These are phyloP conservation scores for Baronia brevicornis DNA, from an alignment of 2,888 invertebrate genomes.

Conservation along the genomic window DNA sequence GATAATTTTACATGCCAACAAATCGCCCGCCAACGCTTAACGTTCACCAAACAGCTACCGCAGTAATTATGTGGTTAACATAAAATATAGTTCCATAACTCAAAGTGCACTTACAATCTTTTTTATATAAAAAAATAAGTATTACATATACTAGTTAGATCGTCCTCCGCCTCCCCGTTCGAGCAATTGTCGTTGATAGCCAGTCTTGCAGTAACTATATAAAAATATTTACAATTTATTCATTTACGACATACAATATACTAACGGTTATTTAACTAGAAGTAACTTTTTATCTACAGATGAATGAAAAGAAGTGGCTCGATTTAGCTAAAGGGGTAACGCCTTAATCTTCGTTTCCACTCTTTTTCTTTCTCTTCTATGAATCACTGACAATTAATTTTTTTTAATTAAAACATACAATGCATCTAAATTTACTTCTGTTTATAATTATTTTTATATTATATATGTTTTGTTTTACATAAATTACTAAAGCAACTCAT, in stretches of 20 bases:
- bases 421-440: no score
- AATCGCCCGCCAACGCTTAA: conserved; percentile 8
- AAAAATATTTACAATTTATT: conserved; percentile 71
- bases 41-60: conserved; percentile 24
- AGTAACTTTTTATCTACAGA: conserved; percentile 68
- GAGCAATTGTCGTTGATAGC: conserved; percentile 57
- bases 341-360: no score
- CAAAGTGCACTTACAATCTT: conserved; percentile 72
- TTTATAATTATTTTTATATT: no score
- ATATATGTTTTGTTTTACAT: no score
- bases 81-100: conserved; percentile 63
- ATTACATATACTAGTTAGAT: conserved; percentile 54
- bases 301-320: conserved; percentile 41
- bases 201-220: conserved; percentile 62
- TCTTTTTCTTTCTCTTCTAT: conserved; percentile 12
- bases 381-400: conserved; percentile 7
- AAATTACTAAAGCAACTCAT: no score
- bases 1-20: conserved; percentile 7
- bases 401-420: no score
- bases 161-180: conserved; percentile 41
- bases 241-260: conserved; percentile 65
- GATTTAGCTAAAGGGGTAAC: conserved; percentile 43
- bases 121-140: conserved; percentile 57
- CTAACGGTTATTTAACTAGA: conserved; percentile 61
- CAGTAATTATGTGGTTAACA: conserved; percentile 41